Evolutionary conservation across 2,888 invertebrate genomes (phyloP), one percentile per base, ranked within the genome.

Genomic region (Folsomia manolachei): DNA sequence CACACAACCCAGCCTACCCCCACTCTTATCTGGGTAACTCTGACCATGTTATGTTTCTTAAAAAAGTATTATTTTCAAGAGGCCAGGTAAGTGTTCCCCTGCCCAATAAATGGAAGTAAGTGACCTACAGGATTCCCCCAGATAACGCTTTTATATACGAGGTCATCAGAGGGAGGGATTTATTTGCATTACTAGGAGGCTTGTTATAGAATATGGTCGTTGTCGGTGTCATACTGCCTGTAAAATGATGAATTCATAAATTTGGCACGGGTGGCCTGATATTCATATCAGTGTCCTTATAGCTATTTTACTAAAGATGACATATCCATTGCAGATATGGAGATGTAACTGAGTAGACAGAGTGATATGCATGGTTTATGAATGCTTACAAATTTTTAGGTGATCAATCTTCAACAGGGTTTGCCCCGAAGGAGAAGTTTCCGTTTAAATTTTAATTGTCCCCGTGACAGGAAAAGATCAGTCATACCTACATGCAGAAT

Each of bases 71-170:
- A n/a, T n/a, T n/a, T n/a, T n/a, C n/a, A n/a, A n/a, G n/a, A n/a
- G n/a, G n/a, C n/a, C n/a, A n/a, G n/a, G n/a, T n/a, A n/a, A n/a
- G n/a, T n/a, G n/a, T n/a, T n/a, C n/a, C n/a, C n/a, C n/a, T n/a
- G n/a, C n/a, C n/a, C n/a, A n/a, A n/a, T n/a, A n/a, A n/a, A n/a
- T n/a, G n/a, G 24, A 23, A 9, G 14, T 1, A 25, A 62, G 25
- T 62, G 62, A 23, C 62, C 62, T 24, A 21, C 21, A 62, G 24
- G 62, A 62, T 62, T 25, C 24, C 14, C 21, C 21, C 14, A 14
- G 62, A 62, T 62, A 62, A 62, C 24, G 24, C 62, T 62, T 62
- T 23, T 62, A 62, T 62, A 62, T 21, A 21, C 19, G 62, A 62
- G 62, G 62, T 62, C 62, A 62, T 14, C 19, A 62, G 24, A 18